phyloP scores from a whole-genome alignment of 2,113 vertebrate species.

The Stercorarius parasiticus region DNA sequence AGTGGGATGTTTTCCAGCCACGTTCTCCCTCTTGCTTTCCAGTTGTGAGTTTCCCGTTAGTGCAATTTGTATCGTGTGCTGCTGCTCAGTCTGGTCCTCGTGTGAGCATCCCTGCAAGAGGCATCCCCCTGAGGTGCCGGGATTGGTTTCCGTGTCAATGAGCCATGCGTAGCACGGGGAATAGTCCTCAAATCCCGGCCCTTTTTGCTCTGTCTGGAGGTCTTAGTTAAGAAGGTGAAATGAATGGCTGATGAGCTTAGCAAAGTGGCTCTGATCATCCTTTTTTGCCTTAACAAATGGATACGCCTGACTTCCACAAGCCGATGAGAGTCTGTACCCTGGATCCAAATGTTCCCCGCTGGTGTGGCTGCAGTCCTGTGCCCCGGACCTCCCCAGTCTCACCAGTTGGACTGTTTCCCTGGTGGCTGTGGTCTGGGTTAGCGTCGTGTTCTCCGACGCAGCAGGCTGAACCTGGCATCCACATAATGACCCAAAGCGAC shows the following conservation, averaged over 20 bases:
- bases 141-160: accelerated
- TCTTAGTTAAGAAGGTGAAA: background rate
- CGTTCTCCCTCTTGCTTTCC: background rate
- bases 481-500: background rate
- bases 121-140: background rate
- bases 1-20: background rate
- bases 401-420: background rate
- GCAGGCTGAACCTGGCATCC: background rate
- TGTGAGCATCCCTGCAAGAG: background rate
- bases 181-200: background rate
- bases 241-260: background rate
- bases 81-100: background rate
- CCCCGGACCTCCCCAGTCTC: background rate
- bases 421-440: background rate
- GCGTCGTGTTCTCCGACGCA: accelerated
- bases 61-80: accelerated
- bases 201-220: background rate
- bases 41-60: accelerated
- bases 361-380: too few species aligned
- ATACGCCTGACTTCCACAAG: background rate
- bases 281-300: background rate
- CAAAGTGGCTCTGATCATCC: background rate
- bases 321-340: background rate
- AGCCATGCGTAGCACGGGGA: background rate
- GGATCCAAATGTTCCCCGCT: background rate